A percentile compares a stretch with the other conserved stretches of the same genome.
These are phyloP conservation scores for Cynodonichthys magdalenae DNA, from an alignment of 2,797 vertebrate genomes.

Conservation along the genomic window DNA sequence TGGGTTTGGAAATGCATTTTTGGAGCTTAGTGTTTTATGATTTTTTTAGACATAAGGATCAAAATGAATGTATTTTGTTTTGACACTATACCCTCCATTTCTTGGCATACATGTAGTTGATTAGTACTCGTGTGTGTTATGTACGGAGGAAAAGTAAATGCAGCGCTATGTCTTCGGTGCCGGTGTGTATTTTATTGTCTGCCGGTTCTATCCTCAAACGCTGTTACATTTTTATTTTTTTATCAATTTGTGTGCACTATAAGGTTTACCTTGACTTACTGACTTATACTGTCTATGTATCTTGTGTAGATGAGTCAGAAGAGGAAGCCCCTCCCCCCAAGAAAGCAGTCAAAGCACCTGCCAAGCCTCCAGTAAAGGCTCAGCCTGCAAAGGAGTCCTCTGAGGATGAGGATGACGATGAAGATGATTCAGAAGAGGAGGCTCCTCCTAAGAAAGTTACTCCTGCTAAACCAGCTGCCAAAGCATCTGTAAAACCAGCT, in stretches of 20 bases:
- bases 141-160: slow-evolving; percentile 74
- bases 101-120: slow-evolving; percentile 72
- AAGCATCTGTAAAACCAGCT: slow-evolving; percentile 14
- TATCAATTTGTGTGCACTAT: neutral
- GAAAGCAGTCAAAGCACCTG: slow-evolving; percentile 55
- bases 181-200: slow-evolving; percentile 66
- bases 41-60: too few species aligned
- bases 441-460: slow-evolving; percentile 69
- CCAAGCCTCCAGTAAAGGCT: slow-evolving; percentile 54
- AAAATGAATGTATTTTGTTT: too few species aligned
- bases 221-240: slow-evolving; percentile 41
- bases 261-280: neutral
- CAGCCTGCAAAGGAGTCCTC: slow-evolving; percentile 57
- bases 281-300: neutral
- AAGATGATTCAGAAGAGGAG: slow-evolving; percentile 63
- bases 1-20: too few species aligned
- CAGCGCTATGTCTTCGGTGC: slow-evolving; percentile 82
- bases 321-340: slow-evolving; percentile 75
- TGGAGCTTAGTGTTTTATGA: too few species aligned
- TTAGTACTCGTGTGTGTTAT: slow-evolving; percentile 71
- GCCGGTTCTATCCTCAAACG: slow-evolving; percentile 79
- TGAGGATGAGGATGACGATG: slow-evolving; percentile 52
- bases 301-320: slow-evolving; percentile 69
- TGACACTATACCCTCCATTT: slow-evolving; percentile 61
- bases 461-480: slow-evolving; percentile 44